A percentile compares a stretch with the other conserved stretches of the same genome.
Evolutionary conservation across 1,140 invertebrate species (phyloP).

Genomic region (Colletes gigas): DNA sequence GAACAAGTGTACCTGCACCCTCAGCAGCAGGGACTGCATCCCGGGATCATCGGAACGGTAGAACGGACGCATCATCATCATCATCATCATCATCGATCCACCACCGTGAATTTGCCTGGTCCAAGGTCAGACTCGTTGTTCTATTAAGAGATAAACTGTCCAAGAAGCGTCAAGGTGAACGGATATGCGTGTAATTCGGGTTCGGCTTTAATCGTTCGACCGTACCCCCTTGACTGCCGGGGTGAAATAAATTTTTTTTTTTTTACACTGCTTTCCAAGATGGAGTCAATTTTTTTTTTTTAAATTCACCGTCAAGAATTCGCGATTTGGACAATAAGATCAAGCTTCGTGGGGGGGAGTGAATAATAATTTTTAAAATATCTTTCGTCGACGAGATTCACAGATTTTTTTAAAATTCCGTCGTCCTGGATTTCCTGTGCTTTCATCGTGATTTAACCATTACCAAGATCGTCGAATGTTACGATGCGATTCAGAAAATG

Average conservation of each 20-base stretch:
- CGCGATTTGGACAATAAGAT: too few species aligned
- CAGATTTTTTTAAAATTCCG: too few species aligned
- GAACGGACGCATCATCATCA: slow-evolving; percentile 44
- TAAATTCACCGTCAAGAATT: too few species aligned
- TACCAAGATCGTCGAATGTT: too few species aligned
- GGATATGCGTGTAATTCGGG: slow-evolving; percentile 16
- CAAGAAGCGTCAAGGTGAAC: slow-evolving; percentile 31
- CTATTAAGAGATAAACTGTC: slow-evolving; percentile 49
- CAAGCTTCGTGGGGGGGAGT: too few species aligned
- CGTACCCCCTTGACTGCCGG: not conserved
- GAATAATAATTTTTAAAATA: too few species aligned
- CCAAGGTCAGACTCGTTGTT: slow-evolving; percentile 65
- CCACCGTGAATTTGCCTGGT: slow-evolving; percentile 54
- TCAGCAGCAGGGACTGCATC: slow-evolving; percentile 53
- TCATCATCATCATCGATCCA: slow-evolving; percentile 44
- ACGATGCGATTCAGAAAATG: too few species aligned
- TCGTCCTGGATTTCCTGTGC: too few species aligned
- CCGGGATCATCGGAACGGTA: slow-evolving; percentile 33
- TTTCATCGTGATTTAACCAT: too few species aligned
- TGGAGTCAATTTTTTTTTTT: too few species aligned
- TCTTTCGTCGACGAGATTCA: too few species aligned
- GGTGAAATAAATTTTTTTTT: not conserved
- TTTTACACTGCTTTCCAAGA: too few species aligned
- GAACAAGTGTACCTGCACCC: slow-evolving; percentile 55
- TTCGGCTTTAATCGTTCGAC: not conserved